Base-by-base conservation (phyloP, 2,797 vertebrate species). In the Tadarida brasiliensis region DNA sequence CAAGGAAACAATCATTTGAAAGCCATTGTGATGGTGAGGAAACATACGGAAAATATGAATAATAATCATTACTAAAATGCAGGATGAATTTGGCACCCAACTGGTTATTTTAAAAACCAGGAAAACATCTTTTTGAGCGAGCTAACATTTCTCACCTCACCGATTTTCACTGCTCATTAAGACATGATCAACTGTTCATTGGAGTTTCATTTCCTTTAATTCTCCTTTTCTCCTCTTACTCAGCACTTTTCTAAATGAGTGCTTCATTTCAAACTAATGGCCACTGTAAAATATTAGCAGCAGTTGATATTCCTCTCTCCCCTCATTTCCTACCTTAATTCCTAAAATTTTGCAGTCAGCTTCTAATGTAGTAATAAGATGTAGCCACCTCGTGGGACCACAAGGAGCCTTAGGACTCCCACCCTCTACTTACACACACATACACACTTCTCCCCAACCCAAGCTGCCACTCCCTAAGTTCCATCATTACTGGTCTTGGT, bases 91-190 rank as follows among this genome's bases (percentile, higher is more conserved):
- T 91, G 19, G 35, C 26, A 39, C 19, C 3, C 16, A 61, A 84
- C 26, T n/a, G 11, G 86, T 91, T 81, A 84, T 71, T 89, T 96
- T 95, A 86, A 70, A 96, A 92, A 91, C 33, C 17, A 90, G 20
- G 33, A 81, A 95, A 96, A 91, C 44, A 94, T 26, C 77, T 90
- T 83, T 96, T 56, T 82, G n/a, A 90, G 39, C 22, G 57, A 57
- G 19, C 28, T 91, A 82, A 57, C 84, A 94, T 92, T 88, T 94
- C 90, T 95, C n/a, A 96, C 63, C 77, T 96, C 94, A 94, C 90
- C 33, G 24, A 57, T 82, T 97, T 90, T 96, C 35, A 82, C 61
- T 92, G 54, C 70, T 94, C 49, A 83, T 81, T 96, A 87, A 95
- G 67, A 86, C 67, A 76, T 94, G 90, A 95, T 86, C 96, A 94